Evolutionary conservation across 2,797 vertebrate genomes (phyloP), one percentile per base, ranked within the genome.

Genomic region (Sebastes steindachneri): DNA sequence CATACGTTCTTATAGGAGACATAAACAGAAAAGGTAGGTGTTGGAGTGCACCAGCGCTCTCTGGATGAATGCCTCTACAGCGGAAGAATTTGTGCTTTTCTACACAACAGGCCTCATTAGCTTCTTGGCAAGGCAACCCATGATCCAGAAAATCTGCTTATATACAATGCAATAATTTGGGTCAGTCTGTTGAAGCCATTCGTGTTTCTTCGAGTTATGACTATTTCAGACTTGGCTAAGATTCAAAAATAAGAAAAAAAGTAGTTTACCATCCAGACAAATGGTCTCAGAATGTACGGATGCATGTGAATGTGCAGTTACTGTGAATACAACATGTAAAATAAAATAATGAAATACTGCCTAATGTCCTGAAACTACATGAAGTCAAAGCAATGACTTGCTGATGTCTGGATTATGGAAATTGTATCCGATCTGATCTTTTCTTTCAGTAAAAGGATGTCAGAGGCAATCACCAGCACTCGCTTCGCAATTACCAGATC

Each of bases 111-210:
- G 63, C 60, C 79, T 89, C 75, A 87, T 91, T 84, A 88, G 79
- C 82, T 72, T 86, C 53, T 77, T 93, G 79, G 80, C 82, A 86
- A 41, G 33, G 68, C 35, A 83, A 55, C 45, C 37, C 37, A 51
- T 72, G 53, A 90, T 80, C 68, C 75, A 89, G 82, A 86, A 87
- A 90, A 92, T 86, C 73, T 82, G 58, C 67, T 90, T 92, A 84
- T 51, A 71, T 70, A 82, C n/a, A 87, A 75, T 72, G 70, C 23
- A 62, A 83, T 77, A 28, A 90, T 90, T 79, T 80, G 63, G 77
- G 86, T 86, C 73, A 88, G 59, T 73, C 75, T 82, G 58, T 75
- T 82, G 5, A 79, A 73, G 65, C 17, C 17, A 53, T 55, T 75
- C 7, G 6, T 67, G 7, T 75, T 71, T 63, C 37, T 80, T 37